Base-by-base conservation (phyloP, 2,797 vertebrate genomes). In the Notoglanidium macrostoma region DNA sequence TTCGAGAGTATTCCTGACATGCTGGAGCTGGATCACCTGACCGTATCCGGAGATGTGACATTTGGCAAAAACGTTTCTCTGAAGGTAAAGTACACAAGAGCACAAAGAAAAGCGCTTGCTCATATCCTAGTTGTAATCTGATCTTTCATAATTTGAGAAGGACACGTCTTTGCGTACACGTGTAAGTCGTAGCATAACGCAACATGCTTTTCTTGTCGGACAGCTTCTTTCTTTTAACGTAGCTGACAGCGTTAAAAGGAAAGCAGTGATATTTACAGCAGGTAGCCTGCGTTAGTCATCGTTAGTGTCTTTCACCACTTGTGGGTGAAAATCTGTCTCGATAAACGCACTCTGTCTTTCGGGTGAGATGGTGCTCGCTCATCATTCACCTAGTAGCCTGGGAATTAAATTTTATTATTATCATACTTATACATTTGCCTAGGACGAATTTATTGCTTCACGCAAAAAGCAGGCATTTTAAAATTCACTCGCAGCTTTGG, bases 1-100 rank as follows among this genome's bases (percentile, higher is more conserved):
- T 98, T 99, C 87, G 98, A 99, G 95, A 99, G 97, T 94, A 99
- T 99, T 92, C 98, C 98, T 0, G 98, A 99, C 92, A 98, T 99
- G 95, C 96, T 99, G 93, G 98, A 99, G 95, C 94, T 99, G 83
- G 98, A 99, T 95, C 98, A 99, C 92, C 97, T 99, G 86, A 99
- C 98, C 0, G 98, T 99, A 89, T 99, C 98, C 21, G 98, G 98
- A 91, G 98, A 99, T 82, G 98, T 99, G 91, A 99, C 98, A 8
- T 98, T 99, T 87, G 98, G 98, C 87, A 99, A 99, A 92, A 97
- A 99, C 0, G 98, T 99, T 88, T 97, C 96, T 17, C 94, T 99
- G 91, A 99, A 99, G 97, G 98, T 98, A 65, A 82, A 63, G 21
- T 17, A n/a, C 40, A 6, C 12, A 70, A 8, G 67, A 70, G 35